Evolutionary conservation across 1,140 invertebrate species (phyloP), one percentile per base, ranked within the genome.

Genomic region (Lethrus apterus): DNA sequence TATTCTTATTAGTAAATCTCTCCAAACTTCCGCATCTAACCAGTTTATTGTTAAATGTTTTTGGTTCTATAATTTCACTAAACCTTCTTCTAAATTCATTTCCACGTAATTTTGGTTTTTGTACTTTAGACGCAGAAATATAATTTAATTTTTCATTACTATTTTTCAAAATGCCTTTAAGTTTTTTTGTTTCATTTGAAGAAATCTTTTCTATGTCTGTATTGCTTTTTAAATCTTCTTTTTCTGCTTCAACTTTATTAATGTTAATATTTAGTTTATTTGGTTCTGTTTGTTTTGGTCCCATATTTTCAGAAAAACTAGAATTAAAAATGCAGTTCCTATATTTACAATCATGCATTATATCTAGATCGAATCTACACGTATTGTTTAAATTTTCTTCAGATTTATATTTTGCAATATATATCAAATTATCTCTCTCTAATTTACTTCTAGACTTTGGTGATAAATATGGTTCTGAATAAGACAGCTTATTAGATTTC

Each of bases 241-340:
- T 44, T 26, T 41, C 17, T 10, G 20, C 30, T 18, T 51, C 43
- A 15, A 49, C 31, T 26, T 32, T 44, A 20, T 38, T 18, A 30
- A 17, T 21, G 23, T 17, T 34, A 19, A 13, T n/a, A n/a, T n/a
- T n/a, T n/a, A n/a, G n/a, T n/a, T n/a, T n/a, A n/a, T n/a, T n/a
- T n/a, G n/a, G n/a, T n/a, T n/a, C n/a, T n/a, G n/a, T 45, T 46
- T 29, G 52, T 23, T 38, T 59, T 58, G 57, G 56, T 58, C 56
- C 55, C 54, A 29, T 26, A 15, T 46, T 38, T n/a, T 44, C 46
- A 46, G 41, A 47, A 42, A n/a, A 58, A 47, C 62, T 54, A 13
- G 55, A 53, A 48, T 67, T 67, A 51, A 67, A 67, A 44, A 67
- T 67, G 36, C 65, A 67, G 49, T 67, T 65, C 19, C 50, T 57